A percentile compares a stretch with the other conserved stretches of the same genome.
phyloP scores from a whole-genome alignment of 2,888 invertebrate species.

The Melanophora roralis region DNA sequence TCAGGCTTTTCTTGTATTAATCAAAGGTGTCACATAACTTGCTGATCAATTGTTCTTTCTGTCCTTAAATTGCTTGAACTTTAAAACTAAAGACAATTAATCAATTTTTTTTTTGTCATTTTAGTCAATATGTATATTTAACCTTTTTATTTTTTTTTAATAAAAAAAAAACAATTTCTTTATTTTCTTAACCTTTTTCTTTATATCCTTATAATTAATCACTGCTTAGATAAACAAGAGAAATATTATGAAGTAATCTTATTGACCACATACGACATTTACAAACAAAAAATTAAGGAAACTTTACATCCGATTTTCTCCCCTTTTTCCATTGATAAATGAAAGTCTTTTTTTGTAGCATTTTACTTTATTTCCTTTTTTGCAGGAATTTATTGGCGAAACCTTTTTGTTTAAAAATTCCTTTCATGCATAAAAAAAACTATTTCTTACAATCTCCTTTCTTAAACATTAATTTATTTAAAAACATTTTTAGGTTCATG shows the following conservation, averaged over 20 bases:
- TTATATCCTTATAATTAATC: slow-evolving; percentile 44
- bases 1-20: not conserved
- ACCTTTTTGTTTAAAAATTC: slow-evolving; percentile 19
- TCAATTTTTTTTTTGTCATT: not conserved
- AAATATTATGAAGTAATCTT: slow-evolving; percentile 28
- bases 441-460: slow-evolving; percentile 9
- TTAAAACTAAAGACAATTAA: not conserved
- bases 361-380: not conserved
- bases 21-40: not conserved
- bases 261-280: slow-evolving; percentile 16
- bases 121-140: not conserved
- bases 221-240: slow-evolving; percentile 25
- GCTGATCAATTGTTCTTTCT: not conserved
- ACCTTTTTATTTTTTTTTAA: not conserved
- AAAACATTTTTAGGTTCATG: too few relatives aligned
- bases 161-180: not conserved
- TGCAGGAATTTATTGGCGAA: not conserved
- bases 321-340: slow-evolving; percentile 30
- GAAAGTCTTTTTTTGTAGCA: not conserved
- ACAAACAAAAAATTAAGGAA: not conserved
- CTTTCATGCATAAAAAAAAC: not conserved
- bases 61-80: not conserved
- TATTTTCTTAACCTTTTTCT: not conserved
- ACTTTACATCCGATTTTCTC: not conserved
- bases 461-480: slow-evolving; percentile 29